Base-by-base conservation (phyloP, 1,140 invertebrate species). In the Papilio aristodemus region DNA sequence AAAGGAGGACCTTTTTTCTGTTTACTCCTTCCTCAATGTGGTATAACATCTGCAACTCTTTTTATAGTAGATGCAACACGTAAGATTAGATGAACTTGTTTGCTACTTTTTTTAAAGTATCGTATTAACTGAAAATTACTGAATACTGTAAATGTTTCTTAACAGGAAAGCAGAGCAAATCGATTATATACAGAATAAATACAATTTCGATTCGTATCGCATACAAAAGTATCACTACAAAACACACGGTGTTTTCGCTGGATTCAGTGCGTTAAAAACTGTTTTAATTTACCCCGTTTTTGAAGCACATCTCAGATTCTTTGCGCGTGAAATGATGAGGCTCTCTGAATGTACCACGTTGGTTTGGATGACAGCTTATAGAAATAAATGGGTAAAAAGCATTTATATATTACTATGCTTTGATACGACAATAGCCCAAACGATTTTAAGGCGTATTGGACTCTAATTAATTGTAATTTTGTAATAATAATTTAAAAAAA, bases 261-360 rank as follows among this genome's bases (percentile, higher is more conserved):
- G 86, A 0, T 82, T 85, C 38, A 70, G 76, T 0, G 79, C 74
- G 2, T 7, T 89, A 2, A 87, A 89, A 66, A 67, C 78, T 1
- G 78, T 72, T 0, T n/a, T 88, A 1, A 72, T 74, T 4, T 90
- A 87, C 37, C 79, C 87, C 0, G 84, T 76, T 0, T 90, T 90
- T 46, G 85, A 88, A 62, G 70, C 71, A 0, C 88, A 90, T 68
- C 87, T 73, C 41, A 75, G 82, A 41, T 89, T 85, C 72, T 90
- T 90, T 39, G 70, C 77, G 0, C 79, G 88, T 38, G 88, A 90
- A 32, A 81, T 90, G 75, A 82, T 90, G 80, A 74, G 88, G n/a
- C 70, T 85, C 0, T 83, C 82, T 14, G 87, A 81, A 3, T 68
- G 71, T 39, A 82, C 69, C 10, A 62, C 83, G 11, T 66, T 90